Evolutionary conservation across 2,113 vertebrate species (phyloP), one percentile per base, ranked within the genome.

Genomic region (Caloenas nicobarica): DNA sequence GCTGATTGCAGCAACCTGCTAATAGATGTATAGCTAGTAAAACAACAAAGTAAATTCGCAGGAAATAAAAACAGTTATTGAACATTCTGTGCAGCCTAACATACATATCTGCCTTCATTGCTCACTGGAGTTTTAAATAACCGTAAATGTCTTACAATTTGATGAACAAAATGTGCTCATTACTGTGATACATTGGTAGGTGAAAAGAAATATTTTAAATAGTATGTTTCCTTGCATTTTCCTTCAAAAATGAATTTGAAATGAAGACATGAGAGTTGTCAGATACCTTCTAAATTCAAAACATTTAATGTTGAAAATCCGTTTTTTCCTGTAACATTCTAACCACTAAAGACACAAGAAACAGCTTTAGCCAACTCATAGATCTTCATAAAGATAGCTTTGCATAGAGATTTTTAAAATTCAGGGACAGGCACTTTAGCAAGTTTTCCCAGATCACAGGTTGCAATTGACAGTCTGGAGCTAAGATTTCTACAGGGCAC

Each of bases 391-490:
- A 87, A 89, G 26, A 10, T 29, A 77, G 28, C 23, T 81, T 95
- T 85, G 5, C 25, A 84, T 3, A 18, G 16, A n/a, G 33, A 29
- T 40, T 72, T 78, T 88, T 94, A 94, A 95, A 95, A 97, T 87
- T 95, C 57, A 91, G 80, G 24, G 33, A 69, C 22, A 83, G 24
- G 31, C 4, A 81, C 5, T 36, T 93, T n/a, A 73, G 8, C 28
- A 86, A 95, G 58, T 62, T 78, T 42, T 93, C 21, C 26, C 21
- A 79, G 79, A 89, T 66, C 48, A 84, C 48, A 93, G 46, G 77
- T 95, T 95, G 25, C 40, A 96, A 94, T 91, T 91, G 46, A 91
- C 38, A 69, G 38, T 44, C 61, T 93, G 17, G 9, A 81, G 21
- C 38, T 94, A 93, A 56, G 28, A 80, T 87, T 97, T 96, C 26